phyloP scores from a whole-genome alignment of 2,113 vertebrate species.

The Campylomormyrus tamandua region DNA sequence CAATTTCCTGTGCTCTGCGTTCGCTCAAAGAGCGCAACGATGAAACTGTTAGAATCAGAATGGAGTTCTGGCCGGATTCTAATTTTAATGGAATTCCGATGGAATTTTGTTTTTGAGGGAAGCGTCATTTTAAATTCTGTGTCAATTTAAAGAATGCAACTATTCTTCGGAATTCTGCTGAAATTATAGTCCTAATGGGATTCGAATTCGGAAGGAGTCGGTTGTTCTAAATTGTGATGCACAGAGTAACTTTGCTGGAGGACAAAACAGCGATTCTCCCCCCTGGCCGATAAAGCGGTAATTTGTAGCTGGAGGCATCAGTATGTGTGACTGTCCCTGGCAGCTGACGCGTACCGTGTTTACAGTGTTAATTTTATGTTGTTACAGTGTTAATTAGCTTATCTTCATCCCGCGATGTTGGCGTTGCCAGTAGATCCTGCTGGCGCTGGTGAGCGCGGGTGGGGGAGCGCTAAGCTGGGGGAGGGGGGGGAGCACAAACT shows the following conservation, averaged over 20 bases:
- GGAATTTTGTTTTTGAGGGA: background rate
- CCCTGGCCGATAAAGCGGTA: background rate
- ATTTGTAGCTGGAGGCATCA: background rate
- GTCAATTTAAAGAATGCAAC: too few species aligned
- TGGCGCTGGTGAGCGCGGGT: background rate
- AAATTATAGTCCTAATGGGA: background rate
- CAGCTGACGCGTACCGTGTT: background rate
- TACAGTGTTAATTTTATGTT: background rate
- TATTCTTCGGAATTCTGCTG: background rate
- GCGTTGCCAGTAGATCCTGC: background rate
- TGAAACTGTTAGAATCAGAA: background rate
- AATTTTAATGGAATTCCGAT: background rate
- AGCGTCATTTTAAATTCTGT: background rate
- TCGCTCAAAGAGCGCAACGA: background rate
- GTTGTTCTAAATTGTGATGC: background rate
- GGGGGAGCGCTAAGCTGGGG: background rate
- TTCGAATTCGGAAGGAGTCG: background rate
- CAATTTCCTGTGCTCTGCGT: background rate
- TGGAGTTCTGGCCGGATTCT: background rate
- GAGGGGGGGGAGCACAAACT: background rate
- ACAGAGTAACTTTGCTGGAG: background rate
- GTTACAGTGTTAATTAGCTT: slow-evolving; percentile 13
- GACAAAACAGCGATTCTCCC: background rate
- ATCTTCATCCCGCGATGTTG: background rate
- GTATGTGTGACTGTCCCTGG: background rate